A percentile compares a stretch with the other conserved stretches of the same genome.
phyloP scores from a whole-genome alignment of 2,113 vertebrate species.

The Cyanoderma ruficeps region DNA sequence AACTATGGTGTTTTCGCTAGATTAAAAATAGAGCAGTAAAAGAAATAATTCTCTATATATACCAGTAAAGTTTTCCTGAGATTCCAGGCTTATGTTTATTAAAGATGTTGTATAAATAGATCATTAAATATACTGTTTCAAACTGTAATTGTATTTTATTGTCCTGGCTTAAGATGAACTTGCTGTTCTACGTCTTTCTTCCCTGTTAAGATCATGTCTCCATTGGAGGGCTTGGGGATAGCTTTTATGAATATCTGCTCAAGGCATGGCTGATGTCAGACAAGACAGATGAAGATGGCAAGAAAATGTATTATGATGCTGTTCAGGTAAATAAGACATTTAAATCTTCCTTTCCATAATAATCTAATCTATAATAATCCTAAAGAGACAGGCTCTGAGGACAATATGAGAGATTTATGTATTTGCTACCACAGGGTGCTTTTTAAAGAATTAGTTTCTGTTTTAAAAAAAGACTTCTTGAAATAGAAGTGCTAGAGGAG shows the following conservation, averaged over 20 bases:
- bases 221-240: slow-evolving; percentile 94
- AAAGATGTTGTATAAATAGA: background rate
- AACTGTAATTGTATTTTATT: slow-evolving; percentile 38
- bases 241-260: slow-evolving; percentile 98
- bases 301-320: slow-evolving; percentile 95
- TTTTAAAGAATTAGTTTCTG: background rate
- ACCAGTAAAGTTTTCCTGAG: background rate
- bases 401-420: background rate
- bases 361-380: slow-evolving; percentile 22
- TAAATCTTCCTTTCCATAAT: slow-evolving; percentile 56
- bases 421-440: background rate
- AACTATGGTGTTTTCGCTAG: background rate
- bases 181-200: slow-evolving; percentile 49
- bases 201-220: slow-evolving; percentile 91
- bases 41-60: background rate
- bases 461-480: background rate
- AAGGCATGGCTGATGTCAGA: slow-evolving; percentile 99
- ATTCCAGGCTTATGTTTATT: background rate
- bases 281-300: slow-evolving; percentile 92
- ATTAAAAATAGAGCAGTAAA: background rate
- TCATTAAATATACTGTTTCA: background rate
- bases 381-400: background rate
- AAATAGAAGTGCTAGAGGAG: background rate
- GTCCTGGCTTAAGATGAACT: slow-evolving; percentile 41
- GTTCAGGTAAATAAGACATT: slow-evolving; percentile 84